These are phyloP conservation scores for Urocolius indicus DNA, from an alignment of 2,113 vertebrate species.

Conservation along the genomic window DNA sequence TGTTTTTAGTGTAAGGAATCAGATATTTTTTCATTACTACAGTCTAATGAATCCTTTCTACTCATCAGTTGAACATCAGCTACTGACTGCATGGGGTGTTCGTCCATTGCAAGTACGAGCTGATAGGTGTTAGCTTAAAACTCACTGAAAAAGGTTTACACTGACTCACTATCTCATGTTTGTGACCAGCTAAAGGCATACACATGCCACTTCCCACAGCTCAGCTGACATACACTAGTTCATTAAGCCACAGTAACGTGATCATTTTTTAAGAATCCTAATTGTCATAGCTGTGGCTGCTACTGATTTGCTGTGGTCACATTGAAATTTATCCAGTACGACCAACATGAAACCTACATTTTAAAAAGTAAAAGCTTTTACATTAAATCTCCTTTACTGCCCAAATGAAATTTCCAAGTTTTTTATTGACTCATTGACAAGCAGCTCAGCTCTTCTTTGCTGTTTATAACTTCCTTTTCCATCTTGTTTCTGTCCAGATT, in stretches of 20 bases:
- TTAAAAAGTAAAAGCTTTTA: slow-evolving; percentile 23
- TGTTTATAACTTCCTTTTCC: not conserved
- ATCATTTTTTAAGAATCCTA: not conserved
- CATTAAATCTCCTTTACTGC: not conserved
- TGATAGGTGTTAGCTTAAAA: not conserved
- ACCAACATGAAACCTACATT: not conserved
- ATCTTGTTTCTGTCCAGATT: not conserved
- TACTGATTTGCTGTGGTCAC: not conserved
- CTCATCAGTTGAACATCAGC: not conserved
- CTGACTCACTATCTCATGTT: not conserved
- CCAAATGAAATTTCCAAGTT: not conserved
- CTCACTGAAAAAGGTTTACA: not conserved
- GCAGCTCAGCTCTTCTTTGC: not conserved
- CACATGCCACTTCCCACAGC: not conserved
- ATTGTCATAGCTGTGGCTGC: slow-evolving; percentile 14
- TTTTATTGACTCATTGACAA: not conserved
- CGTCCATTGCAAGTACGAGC: not conserved
- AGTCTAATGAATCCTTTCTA: not conserved
- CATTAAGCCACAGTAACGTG: not conserved
- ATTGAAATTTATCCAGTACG: not conserved
- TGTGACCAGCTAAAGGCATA: not conserved
- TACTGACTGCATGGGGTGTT: accelerated
- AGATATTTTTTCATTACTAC: not conserved
- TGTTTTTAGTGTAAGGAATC: not conserved
- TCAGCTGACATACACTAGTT: not conserved